A percentile compares a stretch with the other conserved stretches of the same genome.
Evolutionary conservation across 2,113 vertebrate species (phyloP).

Genomic region (Elachura formosa): DNA sequence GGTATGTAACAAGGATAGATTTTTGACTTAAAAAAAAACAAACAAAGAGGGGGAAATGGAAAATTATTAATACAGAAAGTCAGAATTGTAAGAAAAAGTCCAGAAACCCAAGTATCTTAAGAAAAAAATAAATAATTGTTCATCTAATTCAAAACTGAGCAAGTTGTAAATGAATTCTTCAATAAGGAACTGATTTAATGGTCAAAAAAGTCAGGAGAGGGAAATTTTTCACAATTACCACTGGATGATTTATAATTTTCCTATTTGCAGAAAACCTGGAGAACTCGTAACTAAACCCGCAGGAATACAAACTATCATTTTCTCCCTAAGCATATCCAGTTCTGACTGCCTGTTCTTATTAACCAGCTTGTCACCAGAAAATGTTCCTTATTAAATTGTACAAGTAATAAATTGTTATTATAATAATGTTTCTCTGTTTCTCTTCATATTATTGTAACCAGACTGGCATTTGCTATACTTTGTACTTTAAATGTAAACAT

Average conservation of each 20-base stretch:
- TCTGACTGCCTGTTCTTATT: constrained; percentile 46
- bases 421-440: neutral
- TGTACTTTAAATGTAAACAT: neutral
- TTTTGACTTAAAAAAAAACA: constrained; percentile 8
- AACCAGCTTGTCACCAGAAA: constrained; percentile 28
- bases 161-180: neutral
- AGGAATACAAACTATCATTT: constrained; percentile 19
- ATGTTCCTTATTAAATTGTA: constrained; percentile 31
- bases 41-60: neutral
- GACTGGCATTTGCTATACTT: neutral
- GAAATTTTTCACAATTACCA: neutral
- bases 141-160: neutral
- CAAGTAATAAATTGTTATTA: constrained; percentile 37
- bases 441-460: neutral
- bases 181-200: neutral
- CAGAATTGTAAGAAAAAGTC: neutral
- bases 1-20: neutral
- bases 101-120: neutral
- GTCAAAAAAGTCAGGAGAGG: neutral
- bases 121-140: neutral
- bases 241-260: constrained; percentile 1
- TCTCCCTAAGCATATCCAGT: neutral
- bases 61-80: neutral
- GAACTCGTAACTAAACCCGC: constrained; percentile 1
- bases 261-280: neutral